These are phyloP conservation scores for Neotoma lepida DNA, from an alignment of 2,113 vertebrate species.

Conservation along the genomic window DNA sequence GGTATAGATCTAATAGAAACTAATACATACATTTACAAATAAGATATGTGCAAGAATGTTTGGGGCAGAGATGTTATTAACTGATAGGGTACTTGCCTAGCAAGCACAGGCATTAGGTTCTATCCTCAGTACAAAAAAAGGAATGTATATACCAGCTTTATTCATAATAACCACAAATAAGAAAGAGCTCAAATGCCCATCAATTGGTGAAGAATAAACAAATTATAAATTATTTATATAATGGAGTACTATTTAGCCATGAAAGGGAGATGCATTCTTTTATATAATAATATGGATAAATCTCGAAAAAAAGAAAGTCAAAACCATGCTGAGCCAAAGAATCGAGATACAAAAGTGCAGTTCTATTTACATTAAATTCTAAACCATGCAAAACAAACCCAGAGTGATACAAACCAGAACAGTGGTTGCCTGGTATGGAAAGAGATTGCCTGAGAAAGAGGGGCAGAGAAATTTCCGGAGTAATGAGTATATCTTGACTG, in stretches of 20 bases:
- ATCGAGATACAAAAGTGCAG: not conserved
- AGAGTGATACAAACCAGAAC: conserved; percentile 36
- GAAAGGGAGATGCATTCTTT: conserved; percentile 22
- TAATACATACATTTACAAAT: conserved; percentile 36
- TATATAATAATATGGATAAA: conserved; percentile 26
- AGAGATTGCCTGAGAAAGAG: not conserved
- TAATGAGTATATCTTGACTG: not conserved
- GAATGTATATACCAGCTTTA: conserved; percentile 21
- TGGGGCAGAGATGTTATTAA: not conserved
- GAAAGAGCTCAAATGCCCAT: conserved; percentile 18
- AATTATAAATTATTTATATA: conserved; percentile 21
- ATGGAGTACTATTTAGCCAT: conserved; percentile 12
- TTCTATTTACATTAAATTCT: conserved; percentile 50
- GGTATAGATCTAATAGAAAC: conserved; percentile 10
- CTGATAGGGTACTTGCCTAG: not conserved
- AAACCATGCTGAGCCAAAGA: conserved; percentile 54
- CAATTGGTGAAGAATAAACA: conserved; percentile 37
- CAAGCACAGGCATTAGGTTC: not conserved
- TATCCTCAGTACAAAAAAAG: not conserved
- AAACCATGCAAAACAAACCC: conserved; percentile 56
- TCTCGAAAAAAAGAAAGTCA: not conserved
- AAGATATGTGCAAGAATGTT: not conserved
- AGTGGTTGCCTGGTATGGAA: not conserved
- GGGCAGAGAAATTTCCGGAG: conserved; percentile 9
- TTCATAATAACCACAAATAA: conserved; percentile 37